These are phyloP conservation scores for Smittia aterrima DNA, from an alignment of 2,888 invertebrate genomes.

Conservation along the genomic window DNA sequence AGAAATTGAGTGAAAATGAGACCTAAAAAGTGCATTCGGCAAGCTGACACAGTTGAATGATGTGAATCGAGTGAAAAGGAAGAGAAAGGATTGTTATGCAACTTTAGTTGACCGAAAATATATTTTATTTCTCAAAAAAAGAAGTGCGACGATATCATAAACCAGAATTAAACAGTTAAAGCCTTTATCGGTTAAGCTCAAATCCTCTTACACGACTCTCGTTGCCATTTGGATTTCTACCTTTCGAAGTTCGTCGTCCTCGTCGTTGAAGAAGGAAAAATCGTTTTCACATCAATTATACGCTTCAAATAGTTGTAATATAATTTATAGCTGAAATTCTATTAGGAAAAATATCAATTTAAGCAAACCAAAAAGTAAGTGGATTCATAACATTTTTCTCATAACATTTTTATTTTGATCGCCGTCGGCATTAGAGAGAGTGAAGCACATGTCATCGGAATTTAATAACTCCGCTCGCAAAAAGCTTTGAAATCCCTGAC, in stretches of 20 bases:
- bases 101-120: neutral
- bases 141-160: neutral
- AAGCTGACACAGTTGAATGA: neutral
- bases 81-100: constrained; percentile 28
- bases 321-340: constrained; percentile 27
- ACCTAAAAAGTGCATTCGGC: constrained; percentile 27
- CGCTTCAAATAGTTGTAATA: constrained; percentile 26
- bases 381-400: neutral
- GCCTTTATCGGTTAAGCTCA: neutral
- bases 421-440: constrained; percentile 25
- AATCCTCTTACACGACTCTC: neutral
- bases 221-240: constrained; percentile 5
- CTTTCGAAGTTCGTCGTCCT: neutral
- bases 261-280: neutral
- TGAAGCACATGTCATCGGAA: constrained; percentile 20
- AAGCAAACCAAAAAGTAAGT: constrained; percentile 31
- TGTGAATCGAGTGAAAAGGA: constrained; percentile 40
- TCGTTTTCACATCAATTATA: constrained; percentile 15
- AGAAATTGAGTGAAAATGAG: constrained; percentile 12
- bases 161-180: neutral
- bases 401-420: neutral
- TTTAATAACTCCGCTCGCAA: neutral
- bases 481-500: neutral
- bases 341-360: constrained; percentile 31
- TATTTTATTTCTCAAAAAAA: neutral